phyloP scores from a whole-genome alignment of 2,113 vertebrate genomes.

The Rhodinocichla rosea region DNA sequence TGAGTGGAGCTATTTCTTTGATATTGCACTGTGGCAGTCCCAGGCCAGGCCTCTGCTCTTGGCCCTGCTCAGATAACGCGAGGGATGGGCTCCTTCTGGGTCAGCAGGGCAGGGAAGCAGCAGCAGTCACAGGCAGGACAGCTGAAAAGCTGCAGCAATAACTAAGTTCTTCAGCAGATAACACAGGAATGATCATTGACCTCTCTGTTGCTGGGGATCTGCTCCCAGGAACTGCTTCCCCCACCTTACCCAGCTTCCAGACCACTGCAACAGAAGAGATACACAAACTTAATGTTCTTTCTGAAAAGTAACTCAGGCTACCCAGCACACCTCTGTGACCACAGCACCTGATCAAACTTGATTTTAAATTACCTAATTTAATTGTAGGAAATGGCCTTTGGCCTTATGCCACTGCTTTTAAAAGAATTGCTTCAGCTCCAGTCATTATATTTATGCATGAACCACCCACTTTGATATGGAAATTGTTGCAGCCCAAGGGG shows the following conservation, averaged over 20 bases:
- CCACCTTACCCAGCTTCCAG: background rate
- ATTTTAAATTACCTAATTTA: conserved; percentile 30
- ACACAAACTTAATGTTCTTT: background rate
- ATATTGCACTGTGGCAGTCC: background rate
- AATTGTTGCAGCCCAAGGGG: conserved; percentile 15
- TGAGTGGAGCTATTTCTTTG: background rate
- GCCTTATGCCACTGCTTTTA: conserved; percentile 49
- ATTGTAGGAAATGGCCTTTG: conserved; percentile 38
- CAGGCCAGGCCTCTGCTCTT: background rate
- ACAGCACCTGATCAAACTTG: background rate
- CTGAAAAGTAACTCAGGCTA: background rate
- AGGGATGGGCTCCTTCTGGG: rapidly evolving
- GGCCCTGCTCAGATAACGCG: background rate
- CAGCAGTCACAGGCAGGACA: background rate
- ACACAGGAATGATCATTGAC: background rate
- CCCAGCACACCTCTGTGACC: background rate
- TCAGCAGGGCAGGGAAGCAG: background rate
- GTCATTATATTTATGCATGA: conserved; percentile 14
- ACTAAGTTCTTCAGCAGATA: background rate
- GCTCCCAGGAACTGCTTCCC: background rate
- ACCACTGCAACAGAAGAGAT: background rate
- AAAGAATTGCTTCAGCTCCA: conserved; percentile 36
- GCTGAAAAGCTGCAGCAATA: background rate
- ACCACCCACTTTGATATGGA: conserved; percentile 39
- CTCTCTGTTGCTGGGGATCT: background rate